phyloP scores from a whole-genome alignment of 2,113 vertebrate genomes.

The Poecilia latipinna region DNA sequence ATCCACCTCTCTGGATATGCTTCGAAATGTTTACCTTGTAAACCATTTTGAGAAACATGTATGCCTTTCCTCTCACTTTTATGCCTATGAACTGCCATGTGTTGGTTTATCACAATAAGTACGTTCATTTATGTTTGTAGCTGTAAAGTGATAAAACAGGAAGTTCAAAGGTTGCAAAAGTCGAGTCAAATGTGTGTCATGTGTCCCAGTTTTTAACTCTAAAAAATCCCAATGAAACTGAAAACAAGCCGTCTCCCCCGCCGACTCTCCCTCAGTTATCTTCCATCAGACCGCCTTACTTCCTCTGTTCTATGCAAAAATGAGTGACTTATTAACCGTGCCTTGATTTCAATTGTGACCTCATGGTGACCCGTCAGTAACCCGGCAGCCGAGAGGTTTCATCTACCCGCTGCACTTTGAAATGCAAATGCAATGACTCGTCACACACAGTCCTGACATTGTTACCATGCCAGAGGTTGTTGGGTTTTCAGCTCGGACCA shows the following conservation, averaged over 20 bases:
- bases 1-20: too few species aligned
- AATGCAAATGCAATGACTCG: constrained; percentile 31
- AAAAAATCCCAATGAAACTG: not conserved
- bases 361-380: constrained; percentile 10
- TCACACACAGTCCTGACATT: not conserved
- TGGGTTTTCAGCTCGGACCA: not conserved
- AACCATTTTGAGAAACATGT: too few species aligned
- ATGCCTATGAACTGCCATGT: too few species aligned
- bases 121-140: too few species aligned
- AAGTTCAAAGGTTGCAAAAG: too few species aligned
- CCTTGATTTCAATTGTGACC: constrained; percentile 42
- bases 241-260: not conserved
- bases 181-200: too few species aligned
- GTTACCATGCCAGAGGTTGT: not conserved
- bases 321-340: constrained; percentile 54
- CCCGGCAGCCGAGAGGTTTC: constrained; percentile 18
- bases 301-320: constrained; percentile 43
- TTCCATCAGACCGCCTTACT: constrained; percentile 38
- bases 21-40: too few species aligned
- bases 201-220: not conserved
- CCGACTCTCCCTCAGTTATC: constrained; percentile 28
- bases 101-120: too few species aligned
- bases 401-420: constrained; percentile 45
- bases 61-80: too few species aligned
- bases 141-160: too few species aligned